A percentile compares a stretch with the other conserved stretches of the same genome.
Conservation (phyloP, 1,140 invertebrate species). For the Aricia agestis region DNA sequence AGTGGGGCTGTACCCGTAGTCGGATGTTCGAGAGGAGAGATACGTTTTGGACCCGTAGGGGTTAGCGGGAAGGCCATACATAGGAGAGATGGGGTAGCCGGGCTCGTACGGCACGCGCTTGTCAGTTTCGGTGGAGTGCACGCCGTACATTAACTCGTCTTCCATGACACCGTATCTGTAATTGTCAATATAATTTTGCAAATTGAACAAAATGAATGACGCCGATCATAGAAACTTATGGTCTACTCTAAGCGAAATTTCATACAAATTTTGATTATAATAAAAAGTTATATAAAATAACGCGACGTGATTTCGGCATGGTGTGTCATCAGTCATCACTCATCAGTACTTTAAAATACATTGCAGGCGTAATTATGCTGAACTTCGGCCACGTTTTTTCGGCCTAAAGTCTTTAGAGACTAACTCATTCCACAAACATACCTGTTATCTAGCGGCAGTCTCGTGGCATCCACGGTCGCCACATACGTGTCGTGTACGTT, state of each 20-base stretch:
- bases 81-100: constrained; percentile 64
- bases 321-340: no score
- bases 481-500: constrained; percentile 76
- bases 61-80: constrained; percentile 61
- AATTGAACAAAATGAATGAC: no score
- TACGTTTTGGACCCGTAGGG: constrained; percentile 73
- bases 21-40: constrained; percentile 60
- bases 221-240: no score
- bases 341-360: no score
- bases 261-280: no score
- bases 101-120: constrained; percentile 72
- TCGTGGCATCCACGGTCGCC: constrained; percentile 65
- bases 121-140: constrained; percentile 58
- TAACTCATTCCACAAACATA: constrained; percentile 28
- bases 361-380: no score
- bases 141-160: constrained; percentile 68
- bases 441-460: constrained; percentile 72
- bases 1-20: constrained; percentile 70
- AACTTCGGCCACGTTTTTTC: no score
- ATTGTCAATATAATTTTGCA: background rate
- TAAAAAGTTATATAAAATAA: no score
- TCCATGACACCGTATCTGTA: constrained; percentile 71
- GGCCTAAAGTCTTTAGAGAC: no score
- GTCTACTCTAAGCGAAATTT: no score
- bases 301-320: no score